Base-by-base conservation (phyloP, 2,888 invertebrate genomes). In the Synergus laeviventris region DNA sequence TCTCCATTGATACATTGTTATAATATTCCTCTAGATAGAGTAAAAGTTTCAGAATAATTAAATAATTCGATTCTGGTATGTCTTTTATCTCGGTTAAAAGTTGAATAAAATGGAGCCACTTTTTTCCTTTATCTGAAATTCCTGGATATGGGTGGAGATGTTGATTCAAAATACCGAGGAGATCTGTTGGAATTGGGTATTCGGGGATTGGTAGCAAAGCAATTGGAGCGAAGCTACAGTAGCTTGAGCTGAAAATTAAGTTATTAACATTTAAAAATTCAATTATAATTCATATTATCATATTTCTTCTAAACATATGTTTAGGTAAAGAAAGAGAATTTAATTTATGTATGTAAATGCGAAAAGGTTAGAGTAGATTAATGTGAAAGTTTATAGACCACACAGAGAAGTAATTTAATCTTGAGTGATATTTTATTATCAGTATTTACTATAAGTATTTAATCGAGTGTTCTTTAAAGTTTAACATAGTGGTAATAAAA, bases 11-110 rank as follows among this genome's bases (percentile, higher is more conserved):
- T 16, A 49, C 31, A 31, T 70, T 70, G 31, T 70, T 70, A 11
- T 70, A 70, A 49, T 70, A 70, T 31, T 70, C 70, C 16, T 70
- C 70, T 4, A 70, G 70, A 5, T 70, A 70, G 31, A 70, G 70
- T 2, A 70, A 31, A 11, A 70, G 45, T 70, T 70, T 70, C 12
- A 70, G 45, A n/a, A 70, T 45, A 16, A 70, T 70, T 24, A 49
- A 31, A 31, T 70, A 70, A 70, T 70, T 9, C 16, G 42, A 21
- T 5, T 70, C 70, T n/a, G 31, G 14, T 9, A 49, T 31, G 0
- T 70, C 70, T 49, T 12, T 42, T 24, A 66, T 42, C 0, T 70
- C 45, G 3, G 24, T 21, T 1, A 70, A 16, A 70, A 70, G 16
- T 31, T 49, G 24, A 2, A 70, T 16, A 70, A 70, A 70, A 4